These are phyloP conservation scores for Listrodromus nycthemerus DNA, from an alignment of 2,888 invertebrate genomes.

Conservation along the genomic window DNA sequence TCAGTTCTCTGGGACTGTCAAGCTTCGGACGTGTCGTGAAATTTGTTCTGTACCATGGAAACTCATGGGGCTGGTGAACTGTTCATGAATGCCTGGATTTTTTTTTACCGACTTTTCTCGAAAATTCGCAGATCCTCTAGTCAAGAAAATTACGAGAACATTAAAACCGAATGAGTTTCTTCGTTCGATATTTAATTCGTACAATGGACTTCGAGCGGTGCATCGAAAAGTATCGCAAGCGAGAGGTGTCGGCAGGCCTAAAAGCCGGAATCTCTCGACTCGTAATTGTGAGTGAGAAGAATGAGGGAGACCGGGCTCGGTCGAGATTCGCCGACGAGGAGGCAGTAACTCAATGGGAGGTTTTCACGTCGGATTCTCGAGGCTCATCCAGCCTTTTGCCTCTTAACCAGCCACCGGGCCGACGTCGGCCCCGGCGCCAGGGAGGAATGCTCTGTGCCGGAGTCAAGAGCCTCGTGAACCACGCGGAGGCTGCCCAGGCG, in stretches of 20 bases:
- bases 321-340: constrained; percentile 5
- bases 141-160: too few relatives aligned
- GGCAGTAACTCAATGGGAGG: constrained; percentile 18
- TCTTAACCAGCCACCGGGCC: constrained; percentile 19
- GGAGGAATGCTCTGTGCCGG: neutral
- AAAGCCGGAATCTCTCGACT: constrained; percentile 7
- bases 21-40: too few relatives aligned
- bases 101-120: too few relatives aligned
- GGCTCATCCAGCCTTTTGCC: neutral
- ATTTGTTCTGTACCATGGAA: too few relatives aligned
- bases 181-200: too few relatives aligned
- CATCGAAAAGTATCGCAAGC: neutral
- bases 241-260: neutral
- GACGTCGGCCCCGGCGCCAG: constrained; percentile 6
- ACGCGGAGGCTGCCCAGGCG: constrained; percentile 42
- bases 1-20: too few relatives aligned
- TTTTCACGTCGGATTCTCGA: constrained; percentile 31
- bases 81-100: too few relatives aligned
- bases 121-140: too few relatives aligned
- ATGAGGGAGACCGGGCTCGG: constrained; percentile 31
- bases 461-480: constrained; percentile 23
- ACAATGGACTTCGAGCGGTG: too few relatives aligned
- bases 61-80: too few relatives aligned
- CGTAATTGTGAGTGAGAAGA: constrained; percentile 3
- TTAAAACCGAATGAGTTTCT: too few relatives aligned